These are phyloP conservation scores for Oxyura jamaicensis DNA, from an alignment of 2,113 vertebrate species.

Conservation along the genomic window DNA sequence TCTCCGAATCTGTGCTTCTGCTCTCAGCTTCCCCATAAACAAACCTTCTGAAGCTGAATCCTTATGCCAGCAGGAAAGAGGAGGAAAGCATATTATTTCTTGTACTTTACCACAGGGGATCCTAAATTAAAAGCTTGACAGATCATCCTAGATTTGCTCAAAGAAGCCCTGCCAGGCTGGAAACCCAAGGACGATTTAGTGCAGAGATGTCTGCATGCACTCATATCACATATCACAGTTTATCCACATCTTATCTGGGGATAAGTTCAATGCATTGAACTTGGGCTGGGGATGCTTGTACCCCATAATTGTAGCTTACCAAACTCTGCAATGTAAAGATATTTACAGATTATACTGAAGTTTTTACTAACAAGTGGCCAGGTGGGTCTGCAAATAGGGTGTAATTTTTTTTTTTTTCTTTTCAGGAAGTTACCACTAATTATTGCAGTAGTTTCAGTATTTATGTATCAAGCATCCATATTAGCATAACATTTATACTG, in stretches of 20 bases:
- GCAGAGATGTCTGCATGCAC: fast-evolving
- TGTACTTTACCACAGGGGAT: neutral
- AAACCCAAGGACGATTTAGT: neutral
- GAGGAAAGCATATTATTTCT: neutral
- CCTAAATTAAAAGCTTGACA: conserved; percentile 6
- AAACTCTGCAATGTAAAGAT: neutral
- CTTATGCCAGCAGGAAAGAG: neutral
- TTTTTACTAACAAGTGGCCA: neutral
- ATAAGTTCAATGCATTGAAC: neutral
- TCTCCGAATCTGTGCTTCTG: neutral
- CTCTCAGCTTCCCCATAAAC: neutral
- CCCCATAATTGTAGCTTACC: neutral
- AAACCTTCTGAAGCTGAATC: neutral
- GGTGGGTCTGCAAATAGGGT: neutral
- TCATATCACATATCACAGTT: fast-evolving
- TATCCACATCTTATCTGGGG: neutral
- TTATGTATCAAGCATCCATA: neutral
- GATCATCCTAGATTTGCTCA: neutral
- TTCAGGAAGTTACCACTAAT: neutral
- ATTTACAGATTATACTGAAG: neutral
- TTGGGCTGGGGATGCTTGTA: neutral
- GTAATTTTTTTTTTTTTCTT: neutral
- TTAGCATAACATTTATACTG: neutral
- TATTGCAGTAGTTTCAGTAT: neutral
- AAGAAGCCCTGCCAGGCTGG: neutral